Evolutionary conservation across 2,888 invertebrate species (phyloP).

Genomic region (Hydrotaea cyrtoneurina): DNA sequence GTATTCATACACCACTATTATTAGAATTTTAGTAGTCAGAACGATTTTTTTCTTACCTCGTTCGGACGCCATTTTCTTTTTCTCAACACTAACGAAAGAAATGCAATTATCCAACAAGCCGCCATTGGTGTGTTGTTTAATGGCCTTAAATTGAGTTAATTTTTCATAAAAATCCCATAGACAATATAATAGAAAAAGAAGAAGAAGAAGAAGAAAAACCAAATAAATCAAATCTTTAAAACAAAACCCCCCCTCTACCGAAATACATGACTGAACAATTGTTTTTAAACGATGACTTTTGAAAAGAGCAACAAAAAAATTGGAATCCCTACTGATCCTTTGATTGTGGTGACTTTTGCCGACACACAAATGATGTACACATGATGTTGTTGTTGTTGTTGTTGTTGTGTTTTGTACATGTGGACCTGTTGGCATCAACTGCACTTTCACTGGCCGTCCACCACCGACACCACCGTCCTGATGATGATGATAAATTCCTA

Average conservation of each 20-base stretch:
- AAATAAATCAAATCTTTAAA: slow-evolving; percentile 44
- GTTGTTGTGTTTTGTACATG: slow-evolving; percentile 4
- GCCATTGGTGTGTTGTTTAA: slow-evolving; percentile 21
- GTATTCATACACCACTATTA: no score
- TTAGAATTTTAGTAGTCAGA: no score
- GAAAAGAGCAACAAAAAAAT: slow-evolving; percentile 43
- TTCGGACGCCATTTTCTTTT: no score
- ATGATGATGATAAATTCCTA: slow-evolving; percentile 1
- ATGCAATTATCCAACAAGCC: not conserved
- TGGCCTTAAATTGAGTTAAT: slow-evolving; percentile 32
- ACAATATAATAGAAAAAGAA: slow-evolving; percentile 17
- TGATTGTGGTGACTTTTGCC: slow-evolving; percentile 49
- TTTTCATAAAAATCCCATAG: slow-evolving; percentile 18
- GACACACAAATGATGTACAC: slow-evolving; percentile 23
- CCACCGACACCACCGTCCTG: not conserved
- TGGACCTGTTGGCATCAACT: slow-evolving; percentile 54
- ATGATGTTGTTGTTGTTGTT: not conserved
- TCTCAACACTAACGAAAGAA: not conserved
- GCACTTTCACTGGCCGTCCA: slow-evolving; percentile 52
- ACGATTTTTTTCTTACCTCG: no score
- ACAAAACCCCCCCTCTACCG: not conserved
- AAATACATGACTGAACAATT: slow-evolving; percentile 27
- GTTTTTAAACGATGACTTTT: slow-evolving; percentile 22
- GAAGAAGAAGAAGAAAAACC: not conserved
- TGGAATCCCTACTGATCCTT: slow-evolving; percentile 55